Conservation (phyloP, 2,888 invertebrate genomes). For the Athrips mouffetella region DNA sequence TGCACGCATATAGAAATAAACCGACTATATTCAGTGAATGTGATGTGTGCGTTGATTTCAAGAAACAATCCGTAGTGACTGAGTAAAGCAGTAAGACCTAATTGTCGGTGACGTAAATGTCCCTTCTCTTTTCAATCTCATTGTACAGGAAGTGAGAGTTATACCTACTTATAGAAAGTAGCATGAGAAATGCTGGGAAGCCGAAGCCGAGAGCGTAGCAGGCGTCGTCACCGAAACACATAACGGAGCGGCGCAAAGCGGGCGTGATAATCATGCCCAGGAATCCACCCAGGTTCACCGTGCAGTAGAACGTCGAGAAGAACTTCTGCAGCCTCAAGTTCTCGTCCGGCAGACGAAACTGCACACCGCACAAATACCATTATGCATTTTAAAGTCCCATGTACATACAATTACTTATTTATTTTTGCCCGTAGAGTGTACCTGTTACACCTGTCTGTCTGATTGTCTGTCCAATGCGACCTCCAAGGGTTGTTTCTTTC, state of each 20-base stretch:
- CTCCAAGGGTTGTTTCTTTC: too few relatives aligned
- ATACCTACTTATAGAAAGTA: conserved; percentile 79
- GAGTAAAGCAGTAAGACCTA: too few relatives aligned
- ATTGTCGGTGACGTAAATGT: too few relatives aligned
- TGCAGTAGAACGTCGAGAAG: conserved; percentile 91
- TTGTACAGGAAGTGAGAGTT: neutral
- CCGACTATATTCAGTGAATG: too few relatives aligned
- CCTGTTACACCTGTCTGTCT: too few relatives aligned
- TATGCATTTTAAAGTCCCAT: neutral
- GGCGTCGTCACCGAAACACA: conserved; percentile 83
- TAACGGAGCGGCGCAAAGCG: conserved; percentile 80
- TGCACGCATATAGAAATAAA: too few relatives aligned
- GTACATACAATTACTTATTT: too few relatives aligned
- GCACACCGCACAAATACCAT: neutral
- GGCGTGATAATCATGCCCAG: conserved; percentile 85
- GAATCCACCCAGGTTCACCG: conserved; percentile 84
- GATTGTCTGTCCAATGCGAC: too few relatives aligned
- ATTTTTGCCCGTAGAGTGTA: too few relatives aligned
- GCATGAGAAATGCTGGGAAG: conserved; percentile 84
- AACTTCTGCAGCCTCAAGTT: conserved; percentile 82
- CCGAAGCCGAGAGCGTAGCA: conserved; percentile 88
- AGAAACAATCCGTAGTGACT: too few relatives aligned
- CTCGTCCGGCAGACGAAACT: conserved; percentile 83
- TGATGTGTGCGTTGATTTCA: too few relatives aligned
- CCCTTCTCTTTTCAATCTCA: neutral